Conservation (phyloP, 1,140 invertebrate genomes). For the Drosophila yakuba region DNA sequence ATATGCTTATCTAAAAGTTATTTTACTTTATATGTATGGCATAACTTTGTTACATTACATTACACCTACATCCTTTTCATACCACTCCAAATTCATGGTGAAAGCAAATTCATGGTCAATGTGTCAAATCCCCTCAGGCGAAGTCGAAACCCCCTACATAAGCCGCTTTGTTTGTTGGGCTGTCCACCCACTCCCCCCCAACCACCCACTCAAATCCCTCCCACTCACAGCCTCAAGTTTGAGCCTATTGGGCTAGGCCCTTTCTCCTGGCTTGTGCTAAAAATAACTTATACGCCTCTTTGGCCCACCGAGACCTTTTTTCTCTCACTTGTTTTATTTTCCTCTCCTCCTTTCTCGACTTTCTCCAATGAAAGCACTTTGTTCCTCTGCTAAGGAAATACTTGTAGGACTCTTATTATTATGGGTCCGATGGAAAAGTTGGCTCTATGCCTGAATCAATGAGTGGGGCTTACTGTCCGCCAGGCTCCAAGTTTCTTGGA, state of each 20-base stretch:
- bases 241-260: conserved; percentile 72
- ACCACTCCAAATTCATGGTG: not conserved
- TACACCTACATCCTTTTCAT: not conserved
- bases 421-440: conserved; percentile 19
- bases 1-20: not conserved
- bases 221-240: conserved; percentile 47
- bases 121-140: conserved; percentile 62
- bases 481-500: not conserved
- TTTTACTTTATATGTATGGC: not conserved
- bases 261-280: conserved; percentile 52
- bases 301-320: not conserved
- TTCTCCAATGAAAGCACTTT: conserved; percentile 1
- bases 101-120: conserved; percentile 75
- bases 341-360: conserved; percentile 18
- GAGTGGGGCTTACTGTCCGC: conserved; percentile 5
- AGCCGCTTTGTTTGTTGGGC: conserved; percentile 21
- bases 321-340: conserved; percentile 11
- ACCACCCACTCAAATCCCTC: conserved; percentile 15
- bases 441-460: conserved; percentile 10
- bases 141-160: conserved; percentile 17
- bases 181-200: conserved; percentile 3
- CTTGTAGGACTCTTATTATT: not conserved
- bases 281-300: conserved; percentile 57
- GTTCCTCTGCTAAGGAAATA: not conserved
- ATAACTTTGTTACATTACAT: not conserved